Evolutionary conservation across 2,113 vertebrate species (phyloP).

Genomic region (Ictalurus punctatus): DNA sequence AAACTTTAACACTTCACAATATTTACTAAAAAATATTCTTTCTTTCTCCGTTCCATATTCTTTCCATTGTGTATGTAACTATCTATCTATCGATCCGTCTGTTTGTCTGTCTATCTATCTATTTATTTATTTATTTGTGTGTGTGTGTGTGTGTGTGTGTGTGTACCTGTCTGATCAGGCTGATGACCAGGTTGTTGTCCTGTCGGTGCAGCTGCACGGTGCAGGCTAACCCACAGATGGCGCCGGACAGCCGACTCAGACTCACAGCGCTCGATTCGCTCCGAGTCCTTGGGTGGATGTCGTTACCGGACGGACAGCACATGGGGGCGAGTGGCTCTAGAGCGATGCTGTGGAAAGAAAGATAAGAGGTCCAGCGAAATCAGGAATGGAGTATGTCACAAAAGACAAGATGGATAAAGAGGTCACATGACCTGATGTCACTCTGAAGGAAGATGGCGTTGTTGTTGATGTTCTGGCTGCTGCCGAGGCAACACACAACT

Average conservation of each 20-base stretch:
- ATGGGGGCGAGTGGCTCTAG: conserved; percentile 39
- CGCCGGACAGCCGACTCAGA: conserved; percentile 41
- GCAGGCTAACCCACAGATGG: conserved; percentile 54
- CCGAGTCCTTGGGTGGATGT: background rate
- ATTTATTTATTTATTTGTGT: background rate
- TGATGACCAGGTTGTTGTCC: conserved; percentile 36
- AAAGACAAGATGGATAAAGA: background rate
- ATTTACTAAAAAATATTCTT: too few relatives aligned
- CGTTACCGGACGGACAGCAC: background rate
- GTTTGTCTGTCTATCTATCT: too few relatives aligned
- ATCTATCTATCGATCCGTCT: too few relatives aligned
- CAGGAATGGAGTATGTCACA: background rate
- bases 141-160: conserved; percentile 11
- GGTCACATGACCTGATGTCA: conserved; percentile 37
- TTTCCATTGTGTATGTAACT: too few relatives aligned
- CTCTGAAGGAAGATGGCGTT: conserved; percentile 44
- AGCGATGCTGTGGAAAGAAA: conserved; percentile 26
- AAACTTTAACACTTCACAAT: too few relatives aligned
- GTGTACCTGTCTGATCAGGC: conserved; percentile 51
- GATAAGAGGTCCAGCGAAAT: background rate
- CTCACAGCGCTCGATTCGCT: background rate
- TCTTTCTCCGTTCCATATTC: too few relatives aligned
- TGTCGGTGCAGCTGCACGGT: conserved; percentile 42
- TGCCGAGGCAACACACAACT: conserved; percentile 53
- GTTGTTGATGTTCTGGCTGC: conserved; percentile 49